Evolutionary conservation across 2,888 invertebrate genomes (phyloP).

Genomic region (Brenthis hecate): DNA sequence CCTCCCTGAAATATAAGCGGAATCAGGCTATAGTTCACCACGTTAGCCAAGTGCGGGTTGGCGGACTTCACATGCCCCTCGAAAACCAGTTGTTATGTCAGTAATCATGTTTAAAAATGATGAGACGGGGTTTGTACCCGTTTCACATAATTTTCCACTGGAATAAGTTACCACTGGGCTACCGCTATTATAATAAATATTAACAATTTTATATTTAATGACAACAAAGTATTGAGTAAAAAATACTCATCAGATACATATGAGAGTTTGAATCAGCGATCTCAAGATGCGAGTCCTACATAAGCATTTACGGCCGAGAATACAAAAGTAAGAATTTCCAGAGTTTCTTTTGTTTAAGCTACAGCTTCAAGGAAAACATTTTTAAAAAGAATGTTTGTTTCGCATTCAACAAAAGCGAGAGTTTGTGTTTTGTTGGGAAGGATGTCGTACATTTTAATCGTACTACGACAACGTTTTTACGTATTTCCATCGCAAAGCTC

Average conservation of each 20-base stretch:
- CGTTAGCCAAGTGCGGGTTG: no score
- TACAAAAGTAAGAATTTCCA: constrained; percentile 13
- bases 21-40: no score
- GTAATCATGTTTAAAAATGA: no score
- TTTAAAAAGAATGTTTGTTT: constrained; percentile 27
- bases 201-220: no score
- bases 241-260: not conserved
- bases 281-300: constrained; percentile 8
- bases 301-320: constrained; percentile 17
- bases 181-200: no score
- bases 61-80: no score
- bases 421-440: constrained; percentile 17
- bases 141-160: no score
- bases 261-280: not conserved
- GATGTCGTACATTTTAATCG: constrained; percentile 26
- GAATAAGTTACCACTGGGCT: no score
- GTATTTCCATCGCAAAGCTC: constrained; percentile 12
- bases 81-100: no score
- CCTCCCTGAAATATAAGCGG: no score
- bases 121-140: no score
- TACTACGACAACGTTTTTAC: constrained; percentile 16
- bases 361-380: constrained; percentile 19
- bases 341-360: constrained; percentile 24
- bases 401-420: constrained; percentile 18
- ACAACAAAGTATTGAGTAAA: not conserved